Base-by-base conservation (phyloP, 1,140 invertebrate genomes). In the Bombus impatiens region DNA sequence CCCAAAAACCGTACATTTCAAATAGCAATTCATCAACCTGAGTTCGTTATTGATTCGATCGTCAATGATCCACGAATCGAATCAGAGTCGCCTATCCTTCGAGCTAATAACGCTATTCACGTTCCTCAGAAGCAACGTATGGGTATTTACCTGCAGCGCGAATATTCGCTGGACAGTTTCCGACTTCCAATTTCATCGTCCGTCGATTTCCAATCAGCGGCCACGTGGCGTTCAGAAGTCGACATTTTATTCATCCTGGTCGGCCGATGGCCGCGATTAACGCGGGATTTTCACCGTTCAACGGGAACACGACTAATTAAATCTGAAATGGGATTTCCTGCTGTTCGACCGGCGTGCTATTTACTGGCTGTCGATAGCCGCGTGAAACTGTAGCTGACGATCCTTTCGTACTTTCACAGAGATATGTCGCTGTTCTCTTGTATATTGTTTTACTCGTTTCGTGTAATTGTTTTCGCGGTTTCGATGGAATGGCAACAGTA, bases 201-300 rank as follows among this genome's bases (percentile, higher is more conserved):
- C 70, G 84, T 68, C 78, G 78, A 86, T 86, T 86, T 81, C 78
- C 78, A 86, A 86, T 86, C 78, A 86, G 40, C 71, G 70, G 15
- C 22, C 75, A 40, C 15, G 70, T 13, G 28, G 44, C 28, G n/a
- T 28, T n/a, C 71, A 67, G 70, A 35, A 86, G 71, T 65, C 78
- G 78, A 81, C 44, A n/a, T 86, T 86, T 86, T 81, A 81, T 75
- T 75, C 32, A 13, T 22, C 13, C 25, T n/a, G 32, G 47, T 3
- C 5, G 12, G 3, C 32, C 72, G 37, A 12, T 12, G 3, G 62
- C 62, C 65, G 75, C 32, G n/a, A 74, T 82, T 74, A 84, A 44
- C 22, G 37, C 22, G 28, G 28, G 5, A 71, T 75, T 81, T 53
- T 67, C 70, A 67, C 59, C 35, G 62, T 47, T 25, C n/a, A 2